phyloP scores from a whole-genome alignment of 2,113 vertebrate genomes.

The Spea bombifrons region DNA sequence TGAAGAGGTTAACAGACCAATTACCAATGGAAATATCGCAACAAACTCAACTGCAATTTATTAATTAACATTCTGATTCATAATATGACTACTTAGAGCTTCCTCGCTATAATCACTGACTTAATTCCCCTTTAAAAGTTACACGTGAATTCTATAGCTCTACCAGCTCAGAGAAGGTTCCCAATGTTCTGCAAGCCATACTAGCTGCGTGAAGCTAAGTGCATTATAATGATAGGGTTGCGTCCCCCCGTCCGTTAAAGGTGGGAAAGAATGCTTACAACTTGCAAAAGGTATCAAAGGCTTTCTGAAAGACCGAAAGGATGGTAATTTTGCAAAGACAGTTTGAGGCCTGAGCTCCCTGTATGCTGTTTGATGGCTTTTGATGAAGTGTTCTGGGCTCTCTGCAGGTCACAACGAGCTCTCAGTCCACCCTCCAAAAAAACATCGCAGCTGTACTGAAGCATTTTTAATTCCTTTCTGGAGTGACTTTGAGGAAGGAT shows the following conservation, averaged over 20 bases:
- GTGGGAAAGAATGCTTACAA: constrained; percentile 14
- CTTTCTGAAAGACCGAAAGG: constrained; percentile 30
- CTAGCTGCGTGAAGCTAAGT: constrained; percentile 26
- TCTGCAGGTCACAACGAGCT: constrained; percentile 38
- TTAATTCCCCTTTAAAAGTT: neutral
- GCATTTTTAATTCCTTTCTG: constrained; percentile 14
- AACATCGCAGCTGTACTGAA: neutral
- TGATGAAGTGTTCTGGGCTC: constrained; percentile 28
- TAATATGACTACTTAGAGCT: neutral
- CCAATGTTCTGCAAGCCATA: constrained; percentile 7
- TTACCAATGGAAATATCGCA: neutral
- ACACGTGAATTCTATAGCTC: neutral
- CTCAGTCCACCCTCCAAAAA: constrained; percentile 13
- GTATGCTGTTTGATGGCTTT: constrained; percentile 28
- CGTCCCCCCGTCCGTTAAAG: constrained; percentile 7
- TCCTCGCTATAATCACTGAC: neutral
- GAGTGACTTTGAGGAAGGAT: constrained; percentile 26
- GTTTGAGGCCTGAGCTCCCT: constrained; percentile 28
- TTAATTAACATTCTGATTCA: neutral
- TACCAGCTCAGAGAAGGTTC: neutral
- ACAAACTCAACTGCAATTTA: neutral
- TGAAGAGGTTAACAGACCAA: neutral
- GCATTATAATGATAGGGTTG: constrained; percentile 35
- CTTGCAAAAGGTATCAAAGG: constrained; percentile 39
- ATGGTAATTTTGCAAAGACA: constrained; percentile 38